A percentile compares a stretch with the other conserved stretches of the same genome.
Evolutionary conservation across 2,888 invertebrate species (phyloP).

Genomic region (Arctia plantaginis): DNA sequence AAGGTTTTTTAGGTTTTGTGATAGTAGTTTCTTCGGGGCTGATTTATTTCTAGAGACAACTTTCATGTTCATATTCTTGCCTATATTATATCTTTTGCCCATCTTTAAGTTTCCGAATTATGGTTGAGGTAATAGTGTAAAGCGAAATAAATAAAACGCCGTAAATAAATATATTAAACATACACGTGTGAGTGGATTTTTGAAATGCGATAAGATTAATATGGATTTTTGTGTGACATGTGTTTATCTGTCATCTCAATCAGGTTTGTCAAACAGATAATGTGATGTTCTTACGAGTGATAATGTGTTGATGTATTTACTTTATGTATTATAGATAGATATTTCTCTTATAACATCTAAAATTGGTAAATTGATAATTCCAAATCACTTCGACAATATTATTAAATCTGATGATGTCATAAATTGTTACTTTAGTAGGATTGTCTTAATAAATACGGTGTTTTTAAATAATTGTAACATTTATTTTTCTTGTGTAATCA

Average conservation of each 20-base stretch:
- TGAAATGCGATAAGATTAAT: slow-evolving; percentile 25
- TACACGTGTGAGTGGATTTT: slow-evolving; percentile 1
- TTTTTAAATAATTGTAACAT: background rate
- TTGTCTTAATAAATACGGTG: background rate
- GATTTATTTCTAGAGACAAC: background rate
- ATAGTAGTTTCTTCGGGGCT: background rate
- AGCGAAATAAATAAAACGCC: background rate
- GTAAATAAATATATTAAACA: background rate
- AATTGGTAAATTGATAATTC: slow-evolving; percentile 1
- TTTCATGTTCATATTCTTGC: background rate
- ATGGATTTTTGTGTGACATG: slow-evolving; percentile 21
- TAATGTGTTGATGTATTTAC: slow-evolving; percentile 17
- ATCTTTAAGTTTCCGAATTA: background rate
- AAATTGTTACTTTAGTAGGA: background rate
- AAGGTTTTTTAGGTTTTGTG: no score
- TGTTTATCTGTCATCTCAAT: slow-evolving; percentile 24
- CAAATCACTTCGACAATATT: background rate
- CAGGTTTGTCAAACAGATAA: slow-evolving; percentile 28
- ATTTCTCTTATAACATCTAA: background rate
- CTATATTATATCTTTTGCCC: no score
- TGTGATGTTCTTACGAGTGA: slow-evolving; percentile 23
- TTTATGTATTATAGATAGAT: slow-evolving; percentile 5
- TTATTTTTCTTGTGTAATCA: background rate
- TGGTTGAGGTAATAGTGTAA: background rate
- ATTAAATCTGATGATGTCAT: background rate